Conservation (phyloP, 2,888 invertebrate genomes). For the Aplocera efformata region DNA sequence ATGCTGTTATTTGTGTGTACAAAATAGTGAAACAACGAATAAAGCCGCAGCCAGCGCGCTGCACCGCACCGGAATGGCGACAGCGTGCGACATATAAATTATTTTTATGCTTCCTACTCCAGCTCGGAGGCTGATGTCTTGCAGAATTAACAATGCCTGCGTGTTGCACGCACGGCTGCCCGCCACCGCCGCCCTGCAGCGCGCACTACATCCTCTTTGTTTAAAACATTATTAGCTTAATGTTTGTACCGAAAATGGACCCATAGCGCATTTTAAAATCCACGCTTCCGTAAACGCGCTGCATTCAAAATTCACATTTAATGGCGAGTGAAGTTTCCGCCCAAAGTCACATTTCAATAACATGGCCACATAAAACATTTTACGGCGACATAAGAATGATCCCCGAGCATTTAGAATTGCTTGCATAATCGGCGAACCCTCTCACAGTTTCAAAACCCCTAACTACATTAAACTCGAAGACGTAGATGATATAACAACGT, state of each 20-base stretch:
- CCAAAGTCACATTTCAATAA: constrained; percentile 23
- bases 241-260: constrained; percentile 16
- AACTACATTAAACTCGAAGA: constrained; percentile 30
- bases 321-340: constrained; percentile 2
- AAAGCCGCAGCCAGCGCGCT: constrained; percentile 17
- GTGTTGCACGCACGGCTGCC: constrained; percentile 27
- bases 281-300: constrained; percentile 2
- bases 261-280: constrained; percentile 18
- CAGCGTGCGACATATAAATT: constrained; percentile 45
- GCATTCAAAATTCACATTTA: constrained; percentile 6
- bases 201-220: constrained; percentile 16
- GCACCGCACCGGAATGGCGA: constrained; percentile 22
- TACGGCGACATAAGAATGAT: constrained; percentile 29
- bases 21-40: constrained; percentile 21
- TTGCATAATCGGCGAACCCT: constrained; percentile 28
- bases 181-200: constrained; percentile 6
- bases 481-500: constrained; percentile 25
- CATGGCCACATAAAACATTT: constrained; percentile 27
- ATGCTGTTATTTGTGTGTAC: not conserved
- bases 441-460: constrained; percentile 26
- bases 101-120: constrained; percentile 49
- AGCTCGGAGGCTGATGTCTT: constrained; percentile 23
- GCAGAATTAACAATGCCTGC: constrained; percentile 39
- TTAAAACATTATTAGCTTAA: constrained; percentile 27
- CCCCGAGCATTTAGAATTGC: constrained; percentile 26